These are phyloP conservation scores for Esox niger DNA, from an alignment of 2,113 vertebrate genomes.

Conservation along the genomic window DNA sequence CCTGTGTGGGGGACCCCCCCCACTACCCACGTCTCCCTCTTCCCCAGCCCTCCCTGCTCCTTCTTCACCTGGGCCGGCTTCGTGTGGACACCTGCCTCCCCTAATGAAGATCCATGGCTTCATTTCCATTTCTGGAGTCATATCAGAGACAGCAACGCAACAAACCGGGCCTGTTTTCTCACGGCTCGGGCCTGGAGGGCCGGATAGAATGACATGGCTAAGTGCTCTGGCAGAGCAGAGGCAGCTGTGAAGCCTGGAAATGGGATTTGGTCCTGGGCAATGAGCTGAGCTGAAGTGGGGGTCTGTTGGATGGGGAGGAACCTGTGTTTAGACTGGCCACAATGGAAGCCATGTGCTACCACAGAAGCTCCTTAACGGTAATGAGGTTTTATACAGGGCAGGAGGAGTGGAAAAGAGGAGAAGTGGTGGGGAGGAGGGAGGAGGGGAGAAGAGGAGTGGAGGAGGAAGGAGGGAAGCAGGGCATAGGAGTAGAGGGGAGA, in stretches of 20 bases:
- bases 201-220: conserved; percentile 80
- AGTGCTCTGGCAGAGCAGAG: conserved; percentile 73
- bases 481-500: too few relatives aligned
- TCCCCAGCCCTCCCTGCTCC: conserved; percentile 47
- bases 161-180: conserved; percentile 75
- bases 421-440: conserved; percentile 47
- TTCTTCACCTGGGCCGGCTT: conserved; percentile 87
- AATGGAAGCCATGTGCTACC: conserved; percentile 76
- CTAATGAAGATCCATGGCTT: conserved; percentile 86
- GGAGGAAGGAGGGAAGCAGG: conserved; percentile 31
- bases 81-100: conserved; percentile 85
- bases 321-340: conserved; percentile 79
- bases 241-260: conserved; percentile 79
- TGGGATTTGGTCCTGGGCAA: conserved; percentile 58
- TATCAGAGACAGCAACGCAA: conserved; percentile 72
- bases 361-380: conserved; percentile 65
- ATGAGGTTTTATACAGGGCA: conserved; percentile 69
- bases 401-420: conserved; percentile 41
- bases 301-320: conserved; percentile 36
- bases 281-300: conserved; percentile 64
- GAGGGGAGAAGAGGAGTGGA: conserved; percentile 23
- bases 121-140: conserved; percentile 85
- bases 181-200: conserved; percentile 63
- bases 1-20: conserved; percentile 57
- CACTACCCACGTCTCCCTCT: conserved; percentile 24